Evolutionary conservation across 1,140 invertebrate genomes (phyloP).

Genomic region (Hypsibius dujardini): DNA sequence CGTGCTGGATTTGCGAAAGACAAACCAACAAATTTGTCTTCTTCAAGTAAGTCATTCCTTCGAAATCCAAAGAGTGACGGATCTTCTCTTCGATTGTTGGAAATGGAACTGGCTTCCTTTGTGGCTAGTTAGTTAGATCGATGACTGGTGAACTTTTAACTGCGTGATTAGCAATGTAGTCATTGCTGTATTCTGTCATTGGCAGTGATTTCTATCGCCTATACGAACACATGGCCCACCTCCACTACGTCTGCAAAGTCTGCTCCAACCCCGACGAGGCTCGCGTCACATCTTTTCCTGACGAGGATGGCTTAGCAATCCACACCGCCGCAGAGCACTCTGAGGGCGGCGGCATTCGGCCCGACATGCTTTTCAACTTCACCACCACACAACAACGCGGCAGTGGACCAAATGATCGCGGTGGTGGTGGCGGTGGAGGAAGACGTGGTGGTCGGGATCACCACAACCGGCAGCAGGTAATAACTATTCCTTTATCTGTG

Average conservation of each 20-base stretch:
- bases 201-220: neutral
- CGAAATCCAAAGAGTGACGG: neutral
- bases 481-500: no score
- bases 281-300: neutral
- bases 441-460: neutral
- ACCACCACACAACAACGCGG: neutral
- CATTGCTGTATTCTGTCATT: neutral
- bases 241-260: constrained; percentile 9
- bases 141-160: no score
- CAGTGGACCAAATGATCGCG: neutral
- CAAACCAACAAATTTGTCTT: neutral
- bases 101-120: no score
- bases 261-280: constrained; percentile 13
- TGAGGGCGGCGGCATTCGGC: neutral
- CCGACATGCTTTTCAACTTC: neutral
- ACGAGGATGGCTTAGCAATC: neutral
- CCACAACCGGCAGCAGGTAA: no score
- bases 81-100: neutral
- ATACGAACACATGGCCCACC: constrained; percentile 9
- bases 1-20: constrained; percentile 12
- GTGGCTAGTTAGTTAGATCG: no score
- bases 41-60: neutral
- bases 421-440: neutral
- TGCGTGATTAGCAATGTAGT: neutral
- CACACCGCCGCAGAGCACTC: constrained; percentile 10